Evolutionary conservation across 2,888 invertebrate species (phyloP), one percentile per base, ranked within the genome.

Genomic region (Chouioia cunea): DNA sequence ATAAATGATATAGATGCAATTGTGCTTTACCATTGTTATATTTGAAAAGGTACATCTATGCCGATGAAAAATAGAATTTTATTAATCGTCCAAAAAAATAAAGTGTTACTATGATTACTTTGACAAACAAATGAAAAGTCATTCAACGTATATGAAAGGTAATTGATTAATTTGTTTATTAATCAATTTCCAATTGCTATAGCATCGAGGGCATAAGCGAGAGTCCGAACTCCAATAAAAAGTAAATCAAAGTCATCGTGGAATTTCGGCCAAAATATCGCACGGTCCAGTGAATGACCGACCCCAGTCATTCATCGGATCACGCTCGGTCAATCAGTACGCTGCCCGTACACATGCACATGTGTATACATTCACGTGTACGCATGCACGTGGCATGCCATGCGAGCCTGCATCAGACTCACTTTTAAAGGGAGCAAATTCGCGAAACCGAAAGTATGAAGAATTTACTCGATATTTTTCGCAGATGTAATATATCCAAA

Each of bases 231-330:
- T 65, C 62, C 60, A 65, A 73, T 69, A 73, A 73, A 73, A 71
- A 69, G 70, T 71, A 71, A 73, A 73, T 73, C 71, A 71, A 73
- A 73, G 73, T 73, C 73, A 73, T 73, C 73, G 73, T 23, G 73
- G 70, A 73, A 73, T 73, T 73, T 62, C 71, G 65, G 59, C 59
- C 66, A 46, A 70, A 74, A 74, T 74, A 74, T 70, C 59, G 69
- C 66, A 57, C 70, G 66, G 71, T 57, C 60, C 66, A 70, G 71
- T 74, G 74, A 74, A 74, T 74, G 74, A 74, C 74, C 74, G 66
- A 54, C 62, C 64, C 23, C 69, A 74, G 71, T 74, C 74, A 74
- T 74, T 74, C 71, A 74, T 69, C 70, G 71, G 71, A 71, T 74
- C 74, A 72, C 71, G 71, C 64, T 71, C 74, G 71, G 74, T 74